Evolutionary conservation across 1,140 invertebrate genomes (phyloP).

Genomic region (Drosophila virilis): DNA sequence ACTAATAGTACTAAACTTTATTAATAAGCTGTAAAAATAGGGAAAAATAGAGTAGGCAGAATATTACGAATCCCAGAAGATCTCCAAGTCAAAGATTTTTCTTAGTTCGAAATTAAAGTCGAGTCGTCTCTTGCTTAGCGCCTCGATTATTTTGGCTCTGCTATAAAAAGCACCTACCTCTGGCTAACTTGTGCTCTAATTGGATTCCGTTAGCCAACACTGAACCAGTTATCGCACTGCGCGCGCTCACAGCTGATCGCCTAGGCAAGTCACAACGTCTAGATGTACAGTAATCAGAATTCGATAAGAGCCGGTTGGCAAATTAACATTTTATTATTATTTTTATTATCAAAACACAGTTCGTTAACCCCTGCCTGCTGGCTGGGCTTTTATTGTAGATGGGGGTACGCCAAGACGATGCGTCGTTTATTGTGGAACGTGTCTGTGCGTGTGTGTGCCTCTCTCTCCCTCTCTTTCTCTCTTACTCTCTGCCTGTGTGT

Average conservation of each 20-base stretch:
- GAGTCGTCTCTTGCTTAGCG: too few relatives aligned
- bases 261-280: neutral
- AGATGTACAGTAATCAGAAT: constrained; percentile 28
- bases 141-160: too few relatives aligned
- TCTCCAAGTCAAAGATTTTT: too few relatives aligned
- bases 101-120: too few relatives aligned
- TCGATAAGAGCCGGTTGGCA: constrained; percentile 33
- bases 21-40: too few relatives aligned
- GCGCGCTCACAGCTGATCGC: neutral
- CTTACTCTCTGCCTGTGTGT: constrained; percentile 44
- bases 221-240: neutral
- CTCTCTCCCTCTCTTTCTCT: constrained; percentile 16
- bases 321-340: constrained; percentile 74
- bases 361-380: constrained; percentile 60
- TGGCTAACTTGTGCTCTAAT: too few relatives aligned
- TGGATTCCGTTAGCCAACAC: neutral
- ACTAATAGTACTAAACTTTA: too few relatives aligned
- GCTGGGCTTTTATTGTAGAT: constrained; percentile 32
- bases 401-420: constrained; percentile 4
- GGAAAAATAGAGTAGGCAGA: too few relatives aligned
- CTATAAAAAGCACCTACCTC: too few relatives aligned
- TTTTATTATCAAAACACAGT: constrained; percentile 38
- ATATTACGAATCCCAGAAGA: too few relatives aligned
- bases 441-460: constrained; percentile 10
- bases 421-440: constrained; percentile 36